Evolutionary conservation across 2,113 vertebrate genomes (phyloP).

Genomic region (Phalacrocorax carbo): DNA sequence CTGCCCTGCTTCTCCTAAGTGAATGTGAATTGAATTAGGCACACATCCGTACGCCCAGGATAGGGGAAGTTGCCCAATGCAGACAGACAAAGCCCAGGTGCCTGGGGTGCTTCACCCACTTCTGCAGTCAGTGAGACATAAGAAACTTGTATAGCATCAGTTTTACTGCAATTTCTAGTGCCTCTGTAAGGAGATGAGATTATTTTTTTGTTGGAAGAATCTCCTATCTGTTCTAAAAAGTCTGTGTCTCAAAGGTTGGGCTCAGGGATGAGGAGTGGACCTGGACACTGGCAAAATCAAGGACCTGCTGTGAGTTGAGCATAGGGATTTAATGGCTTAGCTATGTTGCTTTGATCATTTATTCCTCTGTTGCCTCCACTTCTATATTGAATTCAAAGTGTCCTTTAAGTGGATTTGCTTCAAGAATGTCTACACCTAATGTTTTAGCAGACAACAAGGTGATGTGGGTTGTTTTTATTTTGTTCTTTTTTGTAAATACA

Average conservation of each 20-base stretch:
- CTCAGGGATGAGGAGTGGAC: not conserved
- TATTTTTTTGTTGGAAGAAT: not conserved
- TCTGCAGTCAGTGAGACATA: not conserved
- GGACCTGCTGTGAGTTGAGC: not conserved
- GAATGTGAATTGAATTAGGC: not conserved
- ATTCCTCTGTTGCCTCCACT: not conserved
- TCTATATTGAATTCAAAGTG: not conserved
- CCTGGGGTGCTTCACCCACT: not conserved
- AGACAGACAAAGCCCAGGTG: not conserved
- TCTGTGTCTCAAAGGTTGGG: not conserved
- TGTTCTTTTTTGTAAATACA: not conserved
- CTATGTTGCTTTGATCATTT: not conserved
- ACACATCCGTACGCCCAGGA: not conserved
- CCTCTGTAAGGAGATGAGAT: not conserved
- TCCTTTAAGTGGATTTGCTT: not conserved
- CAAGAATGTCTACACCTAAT: not conserved
- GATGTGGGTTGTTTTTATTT: not conserved
- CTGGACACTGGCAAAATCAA: not conserved
- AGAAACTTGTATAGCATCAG: not conserved
- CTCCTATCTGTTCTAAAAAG: not conserved
- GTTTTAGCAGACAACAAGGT: not conserved
- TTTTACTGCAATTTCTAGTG: not conserved
- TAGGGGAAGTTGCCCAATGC: not conserved
- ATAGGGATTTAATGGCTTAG: not conserved
- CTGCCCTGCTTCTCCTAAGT: not conserved